These are phyloP conservation scores for Scaptomyza hsui DNA, from an alignment of 1,140 invertebrate genomes.

Conservation along the genomic window DNA sequence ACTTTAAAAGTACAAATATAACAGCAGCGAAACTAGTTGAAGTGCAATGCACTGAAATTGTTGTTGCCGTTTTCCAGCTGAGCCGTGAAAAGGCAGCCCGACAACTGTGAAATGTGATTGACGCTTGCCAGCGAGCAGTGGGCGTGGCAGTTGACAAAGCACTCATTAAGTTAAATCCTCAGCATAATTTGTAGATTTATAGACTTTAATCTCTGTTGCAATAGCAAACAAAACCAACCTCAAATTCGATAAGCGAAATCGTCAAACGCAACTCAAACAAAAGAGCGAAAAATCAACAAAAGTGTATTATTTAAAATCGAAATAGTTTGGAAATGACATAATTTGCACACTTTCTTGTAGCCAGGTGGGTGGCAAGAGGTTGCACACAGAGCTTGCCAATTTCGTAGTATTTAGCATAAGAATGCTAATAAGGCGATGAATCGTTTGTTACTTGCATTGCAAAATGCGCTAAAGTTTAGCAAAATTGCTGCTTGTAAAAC, in stretches of 20 bases:
- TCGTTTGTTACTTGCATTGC: slow-evolving; percentile 3
- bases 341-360: slow-evolving; percentile 4
- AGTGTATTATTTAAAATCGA: too few species aligned
- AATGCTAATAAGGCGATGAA: slow-evolving; percentile 23
- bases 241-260: neutral
- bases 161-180: neutral
- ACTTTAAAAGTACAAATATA: neutral
- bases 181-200: slow-evolving; percentile 24
- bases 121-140: slow-evolving; percentile 3
- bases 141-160: neutral
- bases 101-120: slow-evolving; percentile 4
- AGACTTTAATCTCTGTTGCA: slow-evolving; percentile 14
- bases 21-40: slow-evolving; percentile 28
- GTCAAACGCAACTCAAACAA: slow-evolving; percentile 6
- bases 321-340: slow-evolving; percentile 20
- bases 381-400: too few species aligned
- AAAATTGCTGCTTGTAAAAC: slow-evolving; percentile 14
- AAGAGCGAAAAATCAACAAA: slow-evolving; percentile 15
- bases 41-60: slow-evolving; percentile 31
- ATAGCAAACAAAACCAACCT: slow-evolving; percentile 4
- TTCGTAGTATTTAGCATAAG: slow-evolving; percentile 11
- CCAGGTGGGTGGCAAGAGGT: too few species aligned
- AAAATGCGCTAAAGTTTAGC: slow-evolving; percentile 3
- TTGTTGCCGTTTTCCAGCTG: slow-evolving; percentile 29
- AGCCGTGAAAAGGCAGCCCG: slow-evolving; percentile 24